Base-by-base conservation (phyloP, 37 sponge, comb jelly and placozoan species). In the Geodia barretti region DNA sequence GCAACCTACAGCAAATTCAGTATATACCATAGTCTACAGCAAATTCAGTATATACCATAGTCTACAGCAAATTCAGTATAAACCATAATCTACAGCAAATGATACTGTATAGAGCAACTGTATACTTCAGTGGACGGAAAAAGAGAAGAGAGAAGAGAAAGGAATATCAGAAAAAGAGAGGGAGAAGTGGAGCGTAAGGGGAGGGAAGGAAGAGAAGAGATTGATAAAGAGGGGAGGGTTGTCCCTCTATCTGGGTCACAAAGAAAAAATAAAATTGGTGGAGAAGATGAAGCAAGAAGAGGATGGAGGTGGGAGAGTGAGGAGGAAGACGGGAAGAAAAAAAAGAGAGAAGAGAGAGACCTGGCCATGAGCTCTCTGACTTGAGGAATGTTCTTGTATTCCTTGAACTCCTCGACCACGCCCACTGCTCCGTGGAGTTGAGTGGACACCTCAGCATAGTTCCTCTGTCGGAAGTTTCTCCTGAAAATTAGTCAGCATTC, bases 361-460 rank as follows among this genome's bases (percentile, higher is more conserved):
- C 79, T 85, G 68, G 82, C 88, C 23, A 84, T 78, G 11, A 97
- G 83, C 30, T 92, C 82, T 73, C 85, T 89, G 61, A 97, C 88
- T 61, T 97, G 95, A n/a, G 91, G 84, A 21, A 97, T 95, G 64
- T 68, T 60, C 32, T 86, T 83, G 39, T 97, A 95, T 41, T 92
- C 90, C 19, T 88, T 28, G 41, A 97, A 95, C 69, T 92, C 90
- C 39, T 95, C 88, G 72, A 95, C 84, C 2, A 97, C 95, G 47
- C 88, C 79, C 58, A 90, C 62, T 26, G 92, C 95, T 1, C 91
- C 98, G 25, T 90, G 89, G 63, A 97, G 78, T 65, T 93, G 87
- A 34, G 84, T 86, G 36, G 92, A 79, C 36, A 89, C 92, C 25
- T 87, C 91, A 0, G 84, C 84, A 69, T 97, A 97, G 76, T 88